phyloP scores from a whole-genome alignment of 2,888 invertebrate species.

The Sphinx pinastri region DNA sequence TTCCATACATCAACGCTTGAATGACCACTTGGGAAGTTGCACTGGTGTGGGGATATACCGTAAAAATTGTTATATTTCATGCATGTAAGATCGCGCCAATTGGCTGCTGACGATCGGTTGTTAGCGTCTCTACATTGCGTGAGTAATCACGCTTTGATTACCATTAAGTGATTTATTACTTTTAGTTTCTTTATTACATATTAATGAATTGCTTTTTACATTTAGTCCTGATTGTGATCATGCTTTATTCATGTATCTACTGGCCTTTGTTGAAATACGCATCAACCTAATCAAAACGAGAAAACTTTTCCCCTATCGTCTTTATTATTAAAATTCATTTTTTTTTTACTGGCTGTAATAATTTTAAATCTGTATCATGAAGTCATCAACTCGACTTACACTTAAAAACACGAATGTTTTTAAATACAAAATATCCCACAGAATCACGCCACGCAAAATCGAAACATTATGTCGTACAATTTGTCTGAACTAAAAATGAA shows the following conservation, averaged over 20 bases:
- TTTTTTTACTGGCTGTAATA: background rate
- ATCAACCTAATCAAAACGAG: background rate
- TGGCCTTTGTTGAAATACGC: background rate
- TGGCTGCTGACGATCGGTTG: conserved; percentile 5
- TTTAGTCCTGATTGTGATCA: background rate
- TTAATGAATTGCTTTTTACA: background rate
- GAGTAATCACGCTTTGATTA: conserved; percentile 14
- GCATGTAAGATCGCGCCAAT: conserved; percentile 3
- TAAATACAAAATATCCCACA: background rate
- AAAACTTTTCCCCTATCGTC: background rate
- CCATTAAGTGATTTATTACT: conserved; percentile 16
- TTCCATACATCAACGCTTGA: conserved; percentile 7
- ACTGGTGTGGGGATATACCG: conserved; percentile 11
- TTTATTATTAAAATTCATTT: background rate
- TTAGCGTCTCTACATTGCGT: conserved; percentile 10
- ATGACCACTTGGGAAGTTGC: background rate
- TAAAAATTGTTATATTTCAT: conserved; percentile 9
- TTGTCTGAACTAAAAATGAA: background rate
- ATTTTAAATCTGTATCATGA: background rate
- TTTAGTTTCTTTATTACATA: conserved; percentile 16
- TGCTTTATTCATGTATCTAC: background rate
- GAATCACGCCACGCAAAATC: background rate
- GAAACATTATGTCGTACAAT: background rate
- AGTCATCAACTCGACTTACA: background rate
- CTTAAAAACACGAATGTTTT: background rate